Conservation (phyloP, 2,113 vertebrate genomes). For the Lophotis ruficrista region DNA sequence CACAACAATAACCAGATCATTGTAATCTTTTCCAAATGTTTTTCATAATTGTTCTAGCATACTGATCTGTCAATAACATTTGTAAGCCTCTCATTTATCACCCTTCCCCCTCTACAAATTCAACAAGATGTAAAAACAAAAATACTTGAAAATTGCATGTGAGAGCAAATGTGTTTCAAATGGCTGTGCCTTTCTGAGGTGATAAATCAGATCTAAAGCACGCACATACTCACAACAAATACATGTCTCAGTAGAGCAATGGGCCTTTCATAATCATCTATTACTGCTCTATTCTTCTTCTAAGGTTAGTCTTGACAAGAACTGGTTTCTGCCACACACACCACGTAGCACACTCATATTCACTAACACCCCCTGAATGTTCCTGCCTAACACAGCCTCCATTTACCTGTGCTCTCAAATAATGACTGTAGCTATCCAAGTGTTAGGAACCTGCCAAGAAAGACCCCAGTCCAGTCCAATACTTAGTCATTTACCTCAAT, state of each 20-base stretch:
- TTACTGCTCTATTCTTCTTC: background rate
- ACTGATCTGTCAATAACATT: background rate
- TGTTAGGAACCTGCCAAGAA: background rate
- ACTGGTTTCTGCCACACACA: background rate
- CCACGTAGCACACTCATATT: fast-evolving
- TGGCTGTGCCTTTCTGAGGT: background rate
- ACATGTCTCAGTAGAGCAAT: background rate
- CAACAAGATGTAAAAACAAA: background rate
- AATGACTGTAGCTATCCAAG: background rate
- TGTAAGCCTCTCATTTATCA: background rate
- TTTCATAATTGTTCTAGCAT: background rate
- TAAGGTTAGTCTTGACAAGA: background rate
- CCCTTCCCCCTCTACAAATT: background rate
- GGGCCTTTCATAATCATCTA: background rate
- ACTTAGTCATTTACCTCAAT: background rate
- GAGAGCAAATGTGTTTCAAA: background rate
- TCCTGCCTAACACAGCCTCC: background rate
- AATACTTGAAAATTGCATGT: background rate
- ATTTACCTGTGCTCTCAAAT: background rate
- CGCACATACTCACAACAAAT: background rate
- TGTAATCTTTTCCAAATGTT: background rate
- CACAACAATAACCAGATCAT: background rate
- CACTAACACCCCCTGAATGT: background rate
- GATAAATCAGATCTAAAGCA: background rate
- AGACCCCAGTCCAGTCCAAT: background rate